Evolutionary conservation across 1,140 invertebrate genomes (phyloP).

Genomic region (Trichomalopsis sarcophagae): DNA sequence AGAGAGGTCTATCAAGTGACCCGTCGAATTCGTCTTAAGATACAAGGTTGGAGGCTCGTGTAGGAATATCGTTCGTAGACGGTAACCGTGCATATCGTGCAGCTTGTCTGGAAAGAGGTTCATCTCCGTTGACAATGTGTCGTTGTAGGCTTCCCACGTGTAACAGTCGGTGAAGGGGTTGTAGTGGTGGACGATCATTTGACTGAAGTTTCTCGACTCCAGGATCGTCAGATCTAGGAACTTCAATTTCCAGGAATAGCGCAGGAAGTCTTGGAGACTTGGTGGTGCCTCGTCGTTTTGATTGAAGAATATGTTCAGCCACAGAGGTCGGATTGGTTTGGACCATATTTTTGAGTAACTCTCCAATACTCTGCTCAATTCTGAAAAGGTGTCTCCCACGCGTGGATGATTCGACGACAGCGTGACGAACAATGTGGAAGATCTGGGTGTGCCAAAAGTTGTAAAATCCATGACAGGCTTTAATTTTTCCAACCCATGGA

Average conservation of each 20-base stretch:
- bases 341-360: background rate
- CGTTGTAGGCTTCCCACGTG: background rate
- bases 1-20: background rate
- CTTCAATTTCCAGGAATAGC: background rate
- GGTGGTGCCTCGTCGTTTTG: background rate
- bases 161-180: slow-evolving; percentile 37
- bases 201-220: background rate
- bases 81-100: slow-evolving; percentile 32
- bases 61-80: background rate
- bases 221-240: slow-evolving; percentile 26
- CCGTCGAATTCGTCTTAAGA: background rate
- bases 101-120: slow-evolving; percentile 44
- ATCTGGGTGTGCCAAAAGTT: background rate
- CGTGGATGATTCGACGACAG: background rate
- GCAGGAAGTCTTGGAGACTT: background rate
- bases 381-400: background rate
- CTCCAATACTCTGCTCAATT: background rate
- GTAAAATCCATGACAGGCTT: background rate
- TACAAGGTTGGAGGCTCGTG: background rate
- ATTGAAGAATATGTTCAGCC: background rate
- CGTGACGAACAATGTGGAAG: background rate
- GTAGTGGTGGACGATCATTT: slow-evolving; percentile 23
- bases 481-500: background rate
- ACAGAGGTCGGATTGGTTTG: background rate
- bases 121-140: background rate